Conservation (phyloP, 2,113 vertebrate species). For the Aphelocoma coerulescens region DNA sequence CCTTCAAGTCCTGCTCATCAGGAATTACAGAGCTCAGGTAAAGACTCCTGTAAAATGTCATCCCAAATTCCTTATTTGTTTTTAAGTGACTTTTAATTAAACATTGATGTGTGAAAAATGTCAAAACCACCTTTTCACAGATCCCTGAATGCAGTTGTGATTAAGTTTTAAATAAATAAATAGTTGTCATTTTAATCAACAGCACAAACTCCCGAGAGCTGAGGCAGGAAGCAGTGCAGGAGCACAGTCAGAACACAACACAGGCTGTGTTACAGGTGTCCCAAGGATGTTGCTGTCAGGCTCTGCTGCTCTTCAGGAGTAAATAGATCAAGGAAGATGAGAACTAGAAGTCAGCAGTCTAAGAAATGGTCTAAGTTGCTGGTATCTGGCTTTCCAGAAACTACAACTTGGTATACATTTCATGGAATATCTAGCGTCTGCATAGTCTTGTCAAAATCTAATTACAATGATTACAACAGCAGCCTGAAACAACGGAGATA, state of each 20-base stretch:
- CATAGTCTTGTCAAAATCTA: background rate
- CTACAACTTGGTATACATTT: background rate
- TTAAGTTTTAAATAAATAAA: background rate
- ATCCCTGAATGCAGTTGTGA: background rate
- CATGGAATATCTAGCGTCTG: background rate
- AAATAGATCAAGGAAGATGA: background rate
- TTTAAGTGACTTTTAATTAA: conserved; percentile 53
- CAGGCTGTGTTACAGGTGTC: background rate
- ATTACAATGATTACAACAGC: background rate
- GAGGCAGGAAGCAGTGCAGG: background rate
- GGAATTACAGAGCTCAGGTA: background rate
- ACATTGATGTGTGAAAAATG: conserved; percentile 15
- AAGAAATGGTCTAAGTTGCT: background rate
- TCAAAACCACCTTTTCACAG: conserved; percentile 2
- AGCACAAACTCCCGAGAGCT: background rate
- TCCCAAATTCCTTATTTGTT: conserved; percentile 17
- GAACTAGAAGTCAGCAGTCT: background rate
- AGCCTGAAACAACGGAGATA: background rate
- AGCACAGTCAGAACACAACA: background rate
- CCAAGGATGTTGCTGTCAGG: background rate
- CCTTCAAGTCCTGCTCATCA: background rate
- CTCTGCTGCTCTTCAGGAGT: background rate
- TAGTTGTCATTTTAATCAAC: background rate
- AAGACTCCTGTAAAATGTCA: conserved; percentile 23
- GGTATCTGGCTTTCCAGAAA: background rate